Evolutionary conservation across 2,888 invertebrate genomes (phyloP).

Genomic region (Cerceris ruficornis): DNA sequence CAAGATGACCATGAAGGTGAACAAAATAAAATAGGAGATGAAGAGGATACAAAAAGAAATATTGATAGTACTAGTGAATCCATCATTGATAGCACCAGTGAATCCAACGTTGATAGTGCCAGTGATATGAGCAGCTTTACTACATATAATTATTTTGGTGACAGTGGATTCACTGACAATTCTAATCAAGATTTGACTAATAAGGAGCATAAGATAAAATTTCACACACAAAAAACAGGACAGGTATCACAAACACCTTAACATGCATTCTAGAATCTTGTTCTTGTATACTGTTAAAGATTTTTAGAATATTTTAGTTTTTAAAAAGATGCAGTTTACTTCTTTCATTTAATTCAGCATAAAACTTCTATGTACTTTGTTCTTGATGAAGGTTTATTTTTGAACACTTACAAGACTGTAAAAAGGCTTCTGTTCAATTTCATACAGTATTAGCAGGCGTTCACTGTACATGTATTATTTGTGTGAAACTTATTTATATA

Average conservation of each 20-base stretch:
- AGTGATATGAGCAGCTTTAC: constrained; percentile 53
- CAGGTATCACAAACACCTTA: constrained; percentile 67
- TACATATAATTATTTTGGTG: constrained; percentile 28
- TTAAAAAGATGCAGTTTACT: constrained; percentile 7
- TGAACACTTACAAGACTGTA: constrained; percentile 1
- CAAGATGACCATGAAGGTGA: constrained; percentile 65
- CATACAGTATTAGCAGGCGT: constrained; percentile 13
- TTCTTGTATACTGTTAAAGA: constrained; percentile 40
- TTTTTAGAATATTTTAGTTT: constrained; percentile 13
- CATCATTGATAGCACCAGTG: too few relatives aligned
- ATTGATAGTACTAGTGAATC: constrained; percentile 46
- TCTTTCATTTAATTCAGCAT: constrained; percentile 22
- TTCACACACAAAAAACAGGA: constrained; percentile 62
- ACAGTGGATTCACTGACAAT: constrained; percentile 49
- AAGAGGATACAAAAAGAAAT: constrained; percentile 53
- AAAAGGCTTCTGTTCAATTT: constrained; percentile 21
- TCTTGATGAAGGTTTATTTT: constrained; percentile 9
- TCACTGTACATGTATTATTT: constrained; percentile 11
- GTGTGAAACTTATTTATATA: constrained; percentile 6
- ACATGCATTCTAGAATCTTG: constrained; percentile 55
- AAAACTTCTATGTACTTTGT: constrained; percentile 25
- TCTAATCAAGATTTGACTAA: constrained; percentile 49
- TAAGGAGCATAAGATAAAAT: constrained; percentile 50
- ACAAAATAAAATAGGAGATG: constrained; percentile 58
- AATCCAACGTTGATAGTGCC: background rate